Base-by-base conservation (phyloP, 1,140 invertebrate genomes). In the Pygmarrhopalites habei region DNA sequence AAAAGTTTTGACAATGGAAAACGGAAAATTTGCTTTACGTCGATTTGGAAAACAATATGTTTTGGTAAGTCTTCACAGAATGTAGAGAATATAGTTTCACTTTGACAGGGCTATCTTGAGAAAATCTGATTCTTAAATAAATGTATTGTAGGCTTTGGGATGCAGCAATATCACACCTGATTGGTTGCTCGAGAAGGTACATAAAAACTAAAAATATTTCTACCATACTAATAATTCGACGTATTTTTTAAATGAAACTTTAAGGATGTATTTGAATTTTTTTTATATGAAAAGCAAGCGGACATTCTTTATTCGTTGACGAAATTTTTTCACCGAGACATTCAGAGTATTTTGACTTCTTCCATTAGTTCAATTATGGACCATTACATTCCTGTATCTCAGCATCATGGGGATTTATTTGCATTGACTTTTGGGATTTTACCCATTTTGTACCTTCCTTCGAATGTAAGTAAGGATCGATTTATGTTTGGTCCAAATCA, bases 111-210 rank as follows among this genome's bases (percentile, higher is more conserved):
- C n/a, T n/a, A n/a, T n/a, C n/a, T n/a, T n/a, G n/a, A n/a, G n/a
- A n/a, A n/a, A n/a, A n/a, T n/a, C n/a, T n/a, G n/a, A n/a, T n/a
- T n/a, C n/a, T n/a, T n/a, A n/a, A 39, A 39, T 10, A 39, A 7
- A 39, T 14, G 10, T 10, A 15, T 56, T 58, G 14, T 41, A 89
- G 87, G 87, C 85, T 49, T 83, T 90, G 61, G 89, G 89, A 19
- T 89, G 87, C n/a, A 88, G 90, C 75, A 81, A 86, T 46, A 88
- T 89, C 73, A 87, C 89, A 64, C 82, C 86, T 12, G 86, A 89
- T 72, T 86, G 85, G 82, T 78, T 90, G 60, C 72, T 92, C 10
- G n/a, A n/a, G n/a, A n/a, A n/a, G n/a, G n/a, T n/a, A n/a, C n/a
- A n/a, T n/a, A n/a, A n/a, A n/a, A n/a, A n/a, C n/a, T n/a, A n/a